Base-by-base conservation (phyloP, 2,888 invertebrate species). In the Latheticus oryzae region DNA sequence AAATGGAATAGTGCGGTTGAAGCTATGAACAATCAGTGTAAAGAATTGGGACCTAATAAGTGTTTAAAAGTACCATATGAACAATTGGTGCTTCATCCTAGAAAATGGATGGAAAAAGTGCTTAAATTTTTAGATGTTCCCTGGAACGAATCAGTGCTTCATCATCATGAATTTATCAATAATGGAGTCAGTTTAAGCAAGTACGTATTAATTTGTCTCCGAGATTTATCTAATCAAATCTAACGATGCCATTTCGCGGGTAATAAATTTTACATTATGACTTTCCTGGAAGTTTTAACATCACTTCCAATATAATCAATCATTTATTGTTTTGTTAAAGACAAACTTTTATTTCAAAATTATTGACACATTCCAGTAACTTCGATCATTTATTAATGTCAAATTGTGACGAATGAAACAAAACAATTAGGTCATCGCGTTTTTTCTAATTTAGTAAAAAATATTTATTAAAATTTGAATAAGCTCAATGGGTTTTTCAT, bases 1-100 rank as follows among this genome's bases (percentile, higher is more conserved):
- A 96, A 96, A 81, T 99, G 99, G 98, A 98, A 97, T 81, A 88
- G 89, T 74, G 96, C 96, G 24, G 94, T 95, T 76, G 90, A 92
- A 79, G 85, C 90, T 58, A 99, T 99, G 98, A 89, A 94, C 81
- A 86, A 88, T 71, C 95, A 97, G 82, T 97, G 97, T 81, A 86
- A 86, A 69, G 87, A 90, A 74, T 84, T 95, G 68, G 92, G 92
- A 38, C 78, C 85, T 54, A 81, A 83, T 45, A 85, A 87, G 70
- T 97, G 96, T 80, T 83, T 97, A 71, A 82, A 88, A 73, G 93
- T 99, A 55, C 94, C 95, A 74, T 99, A 99, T 81, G 98, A 99
- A 81, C 93, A 97, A 80, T 85, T 99, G 73, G 97, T 98, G 69
- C 85, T 99, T 68, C 95, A 95, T 81, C 98, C 98, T 4, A 87